Evolutionary conservation across 1,140 invertebrate species (phyloP).

Genomic region (Belonocnema kinseyi): DNA sequence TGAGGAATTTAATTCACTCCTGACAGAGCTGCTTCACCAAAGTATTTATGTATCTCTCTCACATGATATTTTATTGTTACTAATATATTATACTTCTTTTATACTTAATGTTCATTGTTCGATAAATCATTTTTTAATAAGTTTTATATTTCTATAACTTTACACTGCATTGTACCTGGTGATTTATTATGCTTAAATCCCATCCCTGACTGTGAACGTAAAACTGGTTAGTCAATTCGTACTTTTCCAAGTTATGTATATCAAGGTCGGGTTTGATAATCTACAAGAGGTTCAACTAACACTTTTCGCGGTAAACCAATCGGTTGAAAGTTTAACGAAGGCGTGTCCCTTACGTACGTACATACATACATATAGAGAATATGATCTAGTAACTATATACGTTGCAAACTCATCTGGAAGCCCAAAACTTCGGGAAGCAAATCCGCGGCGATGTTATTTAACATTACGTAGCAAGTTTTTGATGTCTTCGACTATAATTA

Average conservation of each 20-base stretch:
- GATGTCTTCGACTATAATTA: conserved; percentile 76
- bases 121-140: conserved; percentile 9
- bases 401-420: neutral
- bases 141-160: conserved; percentile 10
- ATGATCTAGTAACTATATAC: neutral
- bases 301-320: conserved; percentile 6
- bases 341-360: neutral
- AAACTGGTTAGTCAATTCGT: neutral
- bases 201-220: conserved; percentile 9
- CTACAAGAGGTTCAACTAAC: neutral
- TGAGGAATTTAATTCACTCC: conserved; percentile 15
- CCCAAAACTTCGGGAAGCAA: conserved; percentile 52
- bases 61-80: conserved; percentile 3
- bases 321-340: conserved; percentile 10
- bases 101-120: conserved; percentile 22
- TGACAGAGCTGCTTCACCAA: neutral
- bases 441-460: conserved; percentile 71
- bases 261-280: conserved; percentile 6
- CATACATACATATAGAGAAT: neutral
- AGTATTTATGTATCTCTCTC: conserved; percentile 1
- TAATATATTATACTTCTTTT: conserved; percentile 4
- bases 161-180: conserved; percentile 26
- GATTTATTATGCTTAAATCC: conserved; percentile 14
- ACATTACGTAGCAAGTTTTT: conserved; percentile 75
- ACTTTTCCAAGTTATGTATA: conserved; percentile 6